These are phyloP conservation scores for Pemphigus obesinymphae DNA, from an alignment of 1,140 invertebrate species.

Conservation along the genomic window DNA sequence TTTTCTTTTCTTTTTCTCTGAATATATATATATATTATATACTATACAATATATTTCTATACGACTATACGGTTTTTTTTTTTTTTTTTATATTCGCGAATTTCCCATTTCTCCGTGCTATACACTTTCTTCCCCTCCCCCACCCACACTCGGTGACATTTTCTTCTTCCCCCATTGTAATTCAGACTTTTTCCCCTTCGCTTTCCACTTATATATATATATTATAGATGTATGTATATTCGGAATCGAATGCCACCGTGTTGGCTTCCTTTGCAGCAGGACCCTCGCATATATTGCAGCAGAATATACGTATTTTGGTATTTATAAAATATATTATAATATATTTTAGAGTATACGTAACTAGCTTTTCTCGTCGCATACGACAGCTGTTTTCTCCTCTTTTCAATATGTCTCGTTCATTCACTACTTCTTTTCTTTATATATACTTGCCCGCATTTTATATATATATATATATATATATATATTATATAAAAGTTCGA, in stretches of 20 bases:
- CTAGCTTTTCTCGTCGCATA: not conserved
- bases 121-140: not conserved
- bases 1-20: slow-evolving; percentile 28
- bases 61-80: too few relatives aligned
- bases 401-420: not conserved
- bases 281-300: not conserved
- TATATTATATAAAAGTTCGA: not conserved
- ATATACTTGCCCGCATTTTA: too few relatives aligned
- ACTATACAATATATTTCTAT: too few relatives aligned
- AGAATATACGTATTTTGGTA: too few relatives aligned
- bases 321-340: too few relatives aligned
- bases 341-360: slow-evolving; percentile 25
- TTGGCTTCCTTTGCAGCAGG: slow-evolving; percentile 11
- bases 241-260: slow-evolving; percentile 3
- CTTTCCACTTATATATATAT: too few relatives aligned
- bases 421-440: not conserved
- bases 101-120: not conserved
- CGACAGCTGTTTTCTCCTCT: not conserved
- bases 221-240: not conserved
- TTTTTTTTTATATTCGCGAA: not conserved
- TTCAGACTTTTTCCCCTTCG: too few relatives aligned
- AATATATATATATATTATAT: slow-evolving; percentile 10
- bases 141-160: not conserved
- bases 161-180: not conserved
- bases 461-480: too few relatives aligned